Percentiles rank a stretch among this genome's conserved stretches.
Conservation (phyloP, 2,113 vertebrate genomes). For the western clawed frog (Xenopus tropicalis) region DNA sequence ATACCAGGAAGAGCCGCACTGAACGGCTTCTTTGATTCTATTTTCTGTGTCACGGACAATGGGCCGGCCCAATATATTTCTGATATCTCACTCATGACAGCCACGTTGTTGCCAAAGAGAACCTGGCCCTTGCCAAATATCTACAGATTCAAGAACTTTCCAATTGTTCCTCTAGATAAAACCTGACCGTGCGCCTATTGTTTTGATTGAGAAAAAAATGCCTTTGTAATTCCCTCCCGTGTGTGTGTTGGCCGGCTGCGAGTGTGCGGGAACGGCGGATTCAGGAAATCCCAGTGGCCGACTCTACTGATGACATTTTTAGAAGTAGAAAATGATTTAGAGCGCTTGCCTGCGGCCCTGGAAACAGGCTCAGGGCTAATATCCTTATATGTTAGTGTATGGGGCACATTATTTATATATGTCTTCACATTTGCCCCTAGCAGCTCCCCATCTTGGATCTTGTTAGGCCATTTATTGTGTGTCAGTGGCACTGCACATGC, state of each 20-base stretch:
- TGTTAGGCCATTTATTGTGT: too few relatives aligned
- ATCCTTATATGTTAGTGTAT: too few relatives aligned
- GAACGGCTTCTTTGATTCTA: constrained; percentile 11
- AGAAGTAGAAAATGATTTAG: not conserved
- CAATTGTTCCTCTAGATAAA: constrained; percentile 22
- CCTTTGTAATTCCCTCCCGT: constrained; percentile 1
- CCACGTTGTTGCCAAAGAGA: not conserved
- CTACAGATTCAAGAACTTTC: constrained; percentile 14
- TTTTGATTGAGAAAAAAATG: constrained; percentile 10
- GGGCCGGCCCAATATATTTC: not conserved
- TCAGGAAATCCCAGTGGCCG: constrained; percentile 20
- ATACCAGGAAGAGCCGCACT: constrained; percentile 6
- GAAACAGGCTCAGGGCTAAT: too few relatives aligned
- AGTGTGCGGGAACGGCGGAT: not conserved
- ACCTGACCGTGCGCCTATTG: constrained; percentile 10
- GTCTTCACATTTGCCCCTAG: too few relatives aligned
- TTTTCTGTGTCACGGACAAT: constrained; percentile 5
- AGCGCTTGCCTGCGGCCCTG: too few relatives aligned
- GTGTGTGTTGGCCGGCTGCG: not conserved
- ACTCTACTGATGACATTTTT: not conserved
- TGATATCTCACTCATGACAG: constrained; percentile 11
- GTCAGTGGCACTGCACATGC: too few relatives aligned
- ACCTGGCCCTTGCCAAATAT: constrained; percentile 12
- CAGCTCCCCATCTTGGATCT: too few relatives aligned
- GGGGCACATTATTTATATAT: too few relatives aligned